phyloP scores from a whole-genome alignment of 1,140 invertebrate genomes.

The Ridgeia piscesae region DNA sequence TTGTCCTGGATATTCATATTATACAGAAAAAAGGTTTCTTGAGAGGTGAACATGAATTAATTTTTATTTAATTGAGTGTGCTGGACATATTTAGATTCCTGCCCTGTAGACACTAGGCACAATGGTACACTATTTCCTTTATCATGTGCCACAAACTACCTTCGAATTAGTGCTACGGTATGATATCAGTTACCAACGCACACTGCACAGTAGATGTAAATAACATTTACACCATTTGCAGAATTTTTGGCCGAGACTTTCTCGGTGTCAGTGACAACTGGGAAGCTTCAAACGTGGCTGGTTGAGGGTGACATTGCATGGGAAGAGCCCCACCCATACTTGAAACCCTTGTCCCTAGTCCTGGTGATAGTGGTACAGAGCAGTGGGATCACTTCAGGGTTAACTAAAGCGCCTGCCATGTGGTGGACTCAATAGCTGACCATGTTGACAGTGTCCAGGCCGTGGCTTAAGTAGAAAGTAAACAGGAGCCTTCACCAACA shows the following conservation, averaged over 20 bases:
- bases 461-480: not conserved
- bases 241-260: not conserved
- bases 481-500: not conserved
- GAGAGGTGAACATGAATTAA: too few relatives aligned
- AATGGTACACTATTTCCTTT: too few relatives aligned
- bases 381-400: not conserved
- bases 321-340: not conserved
- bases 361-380: too few relatives aligned
- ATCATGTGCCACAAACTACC: not conserved
- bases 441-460: not conserved
- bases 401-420: not conserved
- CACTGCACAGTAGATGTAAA: not conserved
- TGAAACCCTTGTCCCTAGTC: too few relatives aligned
- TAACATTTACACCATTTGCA: not conserved
- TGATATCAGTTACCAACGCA: not conserved
- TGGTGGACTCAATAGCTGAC: not conserved
- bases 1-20: too few relatives aligned
- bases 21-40: too few relatives aligned
- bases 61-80: too few relatives aligned
- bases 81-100: too few relatives aligned
- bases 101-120: too few relatives aligned
- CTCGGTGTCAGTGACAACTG: not conserved
- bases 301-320: not conserved
- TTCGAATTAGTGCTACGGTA: not conserved
- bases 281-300: not conserved